Conservation (phyloP, 2,888 invertebrate species). For the Machimus rusticus region DNA sequence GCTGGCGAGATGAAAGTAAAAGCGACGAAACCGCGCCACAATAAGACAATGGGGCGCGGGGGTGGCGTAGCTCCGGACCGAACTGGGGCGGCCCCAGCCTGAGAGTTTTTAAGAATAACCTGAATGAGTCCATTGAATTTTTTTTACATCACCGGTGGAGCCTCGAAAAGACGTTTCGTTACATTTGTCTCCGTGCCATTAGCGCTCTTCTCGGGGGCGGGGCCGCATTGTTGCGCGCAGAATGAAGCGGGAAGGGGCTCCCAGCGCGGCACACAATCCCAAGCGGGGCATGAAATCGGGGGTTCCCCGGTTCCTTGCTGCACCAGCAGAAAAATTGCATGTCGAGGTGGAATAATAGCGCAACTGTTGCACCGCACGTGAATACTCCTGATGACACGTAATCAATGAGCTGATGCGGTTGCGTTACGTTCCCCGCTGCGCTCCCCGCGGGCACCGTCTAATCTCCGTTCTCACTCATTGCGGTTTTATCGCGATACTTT, state of each 20-base stretch:
- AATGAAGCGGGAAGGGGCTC: neutral
- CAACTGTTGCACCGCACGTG: neutral
- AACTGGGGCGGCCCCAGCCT: conserved; percentile 9
- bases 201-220: neutral
- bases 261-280: neutral
- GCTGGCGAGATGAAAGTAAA: neutral
- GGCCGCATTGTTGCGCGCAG: neutral
- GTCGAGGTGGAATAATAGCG: neutral
- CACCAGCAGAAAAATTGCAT: neutral
- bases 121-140: conserved; percentile 15
- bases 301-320: neutral
- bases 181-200: neutral
- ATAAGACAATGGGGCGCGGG: neutral
- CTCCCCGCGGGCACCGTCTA: neutral
- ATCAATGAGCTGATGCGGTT: neutral
- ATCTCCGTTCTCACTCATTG: neutral
- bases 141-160: neutral
- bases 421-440: neutral
- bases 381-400: neutral
- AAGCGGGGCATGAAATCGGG: neutral
- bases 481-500: neutral
- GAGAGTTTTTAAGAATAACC: conserved; percentile 1
- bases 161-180: neutral
- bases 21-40: conserved; percentile 6
- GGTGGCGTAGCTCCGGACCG: neutral